phyloP scores from a whole-genome alignment of 2,797 vertebrate genomes.

The Mus caroli region DNA sequence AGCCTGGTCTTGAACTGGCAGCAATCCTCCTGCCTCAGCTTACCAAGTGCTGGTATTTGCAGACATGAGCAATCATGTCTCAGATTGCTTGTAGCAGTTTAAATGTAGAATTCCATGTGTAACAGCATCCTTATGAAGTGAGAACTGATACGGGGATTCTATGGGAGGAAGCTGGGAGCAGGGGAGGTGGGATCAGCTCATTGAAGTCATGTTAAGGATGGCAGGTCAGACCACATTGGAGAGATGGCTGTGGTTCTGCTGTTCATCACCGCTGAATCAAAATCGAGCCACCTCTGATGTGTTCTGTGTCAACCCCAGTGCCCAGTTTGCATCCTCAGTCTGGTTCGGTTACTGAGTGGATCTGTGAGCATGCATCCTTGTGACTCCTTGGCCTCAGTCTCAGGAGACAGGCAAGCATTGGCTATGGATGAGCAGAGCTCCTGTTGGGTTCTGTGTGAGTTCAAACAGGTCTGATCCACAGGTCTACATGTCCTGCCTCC shows the following conservation, averaged over 20 bases:
- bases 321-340: not conserved
- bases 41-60: not conserved
- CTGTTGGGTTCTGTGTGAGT: not conserved
- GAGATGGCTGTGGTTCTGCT: not conserved
- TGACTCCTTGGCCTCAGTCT: not conserved
- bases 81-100: not conserved
- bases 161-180: not conserved
- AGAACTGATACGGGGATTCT: not conserved
- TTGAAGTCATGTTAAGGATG: not conserved
- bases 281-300: not conserved
- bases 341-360: not conserved
- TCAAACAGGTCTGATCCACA: not conserved
- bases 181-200: not conserved
- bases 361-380: not conserved
- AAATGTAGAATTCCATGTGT: not conserved
- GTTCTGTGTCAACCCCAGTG: fast-evolving
- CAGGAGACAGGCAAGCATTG: not conserved
- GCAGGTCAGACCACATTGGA: not conserved
- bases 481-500: not conserved
- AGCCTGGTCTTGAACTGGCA: not conserved
- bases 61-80: not conserved
- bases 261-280: not conserved
- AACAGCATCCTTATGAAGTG: not conserved
- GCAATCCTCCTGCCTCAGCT: not conserved
- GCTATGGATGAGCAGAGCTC: not conserved